Evolutionary conservation across 2,797 vertebrate genomes (phyloP).

Genomic region (Hafferia zeledoni): DNA sequence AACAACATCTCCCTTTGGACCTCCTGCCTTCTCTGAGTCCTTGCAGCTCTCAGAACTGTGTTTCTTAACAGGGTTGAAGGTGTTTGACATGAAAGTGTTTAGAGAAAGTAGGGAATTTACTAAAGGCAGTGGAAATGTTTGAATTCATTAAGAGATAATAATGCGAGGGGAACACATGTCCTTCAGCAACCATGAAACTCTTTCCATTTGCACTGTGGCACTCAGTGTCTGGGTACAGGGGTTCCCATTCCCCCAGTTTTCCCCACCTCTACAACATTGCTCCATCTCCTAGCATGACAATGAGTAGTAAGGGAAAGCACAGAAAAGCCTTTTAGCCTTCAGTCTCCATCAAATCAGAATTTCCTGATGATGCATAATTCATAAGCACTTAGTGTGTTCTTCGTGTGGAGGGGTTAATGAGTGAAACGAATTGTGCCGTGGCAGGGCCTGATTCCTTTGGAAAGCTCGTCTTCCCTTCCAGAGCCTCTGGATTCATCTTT

Average conservation of each 20-base stretch:
- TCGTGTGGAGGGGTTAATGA: conserved; percentile 19
- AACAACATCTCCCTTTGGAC: not conserved
- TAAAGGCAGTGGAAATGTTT: not conserved
- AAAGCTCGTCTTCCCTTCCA: not conserved
- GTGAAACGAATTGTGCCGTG: not conserved
- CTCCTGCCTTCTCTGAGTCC: not conserved
- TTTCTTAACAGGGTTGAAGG: not conserved
- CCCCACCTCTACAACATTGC: not conserved
- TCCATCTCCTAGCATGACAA: not conserved
- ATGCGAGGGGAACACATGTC: not conserved
- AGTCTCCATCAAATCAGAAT: not conserved
- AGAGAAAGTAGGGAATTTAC: not conserved
- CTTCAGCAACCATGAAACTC: not conserved
- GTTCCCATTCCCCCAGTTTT: not conserved
- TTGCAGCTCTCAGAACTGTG: not conserved
- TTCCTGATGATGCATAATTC: not conserved
- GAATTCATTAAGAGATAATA: not conserved
- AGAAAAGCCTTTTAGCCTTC: conserved; percentile 10
- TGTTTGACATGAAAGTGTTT: not conserved
- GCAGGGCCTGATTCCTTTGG: not conserved
- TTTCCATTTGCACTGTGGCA: not conserved
- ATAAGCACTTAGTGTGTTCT: not conserved
- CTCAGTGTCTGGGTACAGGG: not conserved
- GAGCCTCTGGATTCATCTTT: conserved; percentile 36
- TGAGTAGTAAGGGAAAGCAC: not conserved